Percentiles rank a stretch among this genome's conserved stretches.
These are phyloP conservation scores for Miniopterus natalensis DNA, from an alignment of 2,113 vertebrate species.

Conservation along the genomic window DNA sequence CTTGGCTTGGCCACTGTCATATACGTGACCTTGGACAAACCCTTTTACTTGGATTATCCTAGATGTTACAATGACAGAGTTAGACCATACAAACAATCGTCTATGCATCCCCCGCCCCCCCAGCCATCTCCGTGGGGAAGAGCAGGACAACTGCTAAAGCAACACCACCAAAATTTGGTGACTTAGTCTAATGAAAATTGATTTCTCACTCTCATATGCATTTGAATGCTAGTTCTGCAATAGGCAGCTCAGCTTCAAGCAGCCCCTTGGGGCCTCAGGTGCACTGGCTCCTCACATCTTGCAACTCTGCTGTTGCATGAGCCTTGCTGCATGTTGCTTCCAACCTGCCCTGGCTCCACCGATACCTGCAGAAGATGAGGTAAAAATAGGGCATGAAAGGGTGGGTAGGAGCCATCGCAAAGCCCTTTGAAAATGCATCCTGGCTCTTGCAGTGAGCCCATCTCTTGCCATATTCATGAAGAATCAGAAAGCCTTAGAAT, in stretches of 20 bases:
- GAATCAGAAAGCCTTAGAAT: background rate
- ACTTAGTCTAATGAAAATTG: background rate
- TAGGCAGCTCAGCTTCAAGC: background rate
- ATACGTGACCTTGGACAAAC: background rate
- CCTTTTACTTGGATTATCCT: background rate
- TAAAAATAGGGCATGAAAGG: background rate
- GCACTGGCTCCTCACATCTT: background rate
- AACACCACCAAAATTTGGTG: background rate
- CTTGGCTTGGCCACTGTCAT: background rate
- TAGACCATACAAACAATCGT: background rate
- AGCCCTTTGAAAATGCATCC: background rate
- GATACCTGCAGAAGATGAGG: background rate
- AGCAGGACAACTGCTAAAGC: background rate
- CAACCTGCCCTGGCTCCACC: background rate
- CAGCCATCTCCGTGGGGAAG: background rate
- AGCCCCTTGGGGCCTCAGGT: background rate
- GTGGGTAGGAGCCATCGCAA: background rate
- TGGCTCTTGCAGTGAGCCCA: background rate
- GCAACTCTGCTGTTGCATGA: background rate
- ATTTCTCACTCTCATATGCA: background rate
- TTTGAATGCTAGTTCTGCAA: background rate
- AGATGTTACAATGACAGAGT: background rate
- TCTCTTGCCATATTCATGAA: background rate
- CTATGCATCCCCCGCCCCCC: rapidly evolving
- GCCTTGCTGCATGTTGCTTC: background rate